These are phyloP conservation scores for Dione vanillae DNA, from an alignment of 2,888 invertebrate species.

Conservation along the genomic window DNA sequence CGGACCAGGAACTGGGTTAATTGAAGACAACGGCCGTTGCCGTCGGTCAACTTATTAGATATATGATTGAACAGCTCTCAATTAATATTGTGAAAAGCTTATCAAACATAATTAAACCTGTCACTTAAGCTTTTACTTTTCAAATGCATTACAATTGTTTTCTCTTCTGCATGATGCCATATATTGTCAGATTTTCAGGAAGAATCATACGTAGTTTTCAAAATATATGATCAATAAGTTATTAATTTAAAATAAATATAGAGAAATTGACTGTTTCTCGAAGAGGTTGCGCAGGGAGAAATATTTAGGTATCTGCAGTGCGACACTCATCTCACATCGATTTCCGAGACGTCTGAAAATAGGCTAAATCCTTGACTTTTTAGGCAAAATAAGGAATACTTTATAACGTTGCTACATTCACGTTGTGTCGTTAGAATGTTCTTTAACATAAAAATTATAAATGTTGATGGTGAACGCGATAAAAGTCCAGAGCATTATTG, in stretches of 20 bases:
- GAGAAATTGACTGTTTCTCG: constrained; percentile 60
- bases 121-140: constrained; percentile 24
- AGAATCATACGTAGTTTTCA: neutral
- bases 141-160: constrained; percentile 20
- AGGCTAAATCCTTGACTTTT: constrained; percentile 43
- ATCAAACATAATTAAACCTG: constrained; percentile 50
- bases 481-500: constrained; percentile 29
- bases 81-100: constrained; percentile 67
- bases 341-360: constrained; percentile 59
- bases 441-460: constrained; percentile 11
- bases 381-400: constrained; percentile 12
- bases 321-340: constrained; percentile 69
- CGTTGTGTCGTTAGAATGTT: neutral
- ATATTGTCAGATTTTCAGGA: neutral
- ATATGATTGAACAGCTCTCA: constrained; percentile 67
- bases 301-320: constrained; percentile 71
- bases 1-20: constrained; percentile 76
- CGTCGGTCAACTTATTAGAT: constrained; percentile 61
- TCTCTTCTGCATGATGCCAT: neutral
- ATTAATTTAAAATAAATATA: constrained; percentile 48
- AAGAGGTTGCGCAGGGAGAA: constrained; percentile 52
- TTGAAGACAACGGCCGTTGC: constrained; percentile 76
- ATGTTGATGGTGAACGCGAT: constrained; percentile 24
- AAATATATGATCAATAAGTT: constrained; percentile 47
- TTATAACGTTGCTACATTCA: neutral